phyloP scores from a whole-genome alignment of 35 echinoderm and acorn worm genomes.

The Heliocidaris tuberculata region DNA sequence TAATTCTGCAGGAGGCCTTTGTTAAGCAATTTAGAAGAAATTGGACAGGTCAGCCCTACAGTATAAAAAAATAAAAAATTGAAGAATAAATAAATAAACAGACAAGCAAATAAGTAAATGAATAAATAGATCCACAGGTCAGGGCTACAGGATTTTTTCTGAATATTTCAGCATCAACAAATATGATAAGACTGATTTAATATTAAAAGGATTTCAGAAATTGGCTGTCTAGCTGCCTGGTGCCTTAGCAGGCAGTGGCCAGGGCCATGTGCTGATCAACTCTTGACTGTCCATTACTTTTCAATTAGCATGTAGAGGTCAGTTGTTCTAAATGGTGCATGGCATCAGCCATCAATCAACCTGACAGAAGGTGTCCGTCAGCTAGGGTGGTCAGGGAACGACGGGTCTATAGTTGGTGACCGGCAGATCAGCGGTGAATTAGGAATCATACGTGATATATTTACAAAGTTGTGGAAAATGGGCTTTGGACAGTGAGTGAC shows the following conservation, averaged over 20 bases:
- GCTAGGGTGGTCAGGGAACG: background rate
- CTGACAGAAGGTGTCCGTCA: background rate
- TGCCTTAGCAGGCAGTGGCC: background rate
- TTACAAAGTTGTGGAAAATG: background rate
- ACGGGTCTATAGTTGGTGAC: background rate
- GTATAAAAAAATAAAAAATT: background rate
- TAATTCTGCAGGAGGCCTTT: background rate
- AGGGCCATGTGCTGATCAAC: background rate
- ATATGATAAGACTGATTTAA: background rate
- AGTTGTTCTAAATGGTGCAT: conserved; percentile 11
- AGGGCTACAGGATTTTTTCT: background rate
- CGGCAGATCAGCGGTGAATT: background rate
- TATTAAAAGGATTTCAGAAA: background rate
- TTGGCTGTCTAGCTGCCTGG: background rate
- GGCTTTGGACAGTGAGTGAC: background rate
- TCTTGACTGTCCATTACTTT: conserved; percentile 17
- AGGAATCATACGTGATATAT: background rate
- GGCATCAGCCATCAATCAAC: background rate
- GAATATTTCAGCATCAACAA: background rate
- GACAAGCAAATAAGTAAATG: too few relatives aligned
- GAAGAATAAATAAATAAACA: background rate
- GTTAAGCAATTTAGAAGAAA: background rate
- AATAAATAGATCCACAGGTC: background rate
- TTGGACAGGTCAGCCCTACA: background rate
- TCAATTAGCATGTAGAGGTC: conserved; percentile 2